These are phyloP conservation scores for Euura lappo DNA, from an alignment of 1,140 invertebrate species.

Conservation along the genomic window DNA sequence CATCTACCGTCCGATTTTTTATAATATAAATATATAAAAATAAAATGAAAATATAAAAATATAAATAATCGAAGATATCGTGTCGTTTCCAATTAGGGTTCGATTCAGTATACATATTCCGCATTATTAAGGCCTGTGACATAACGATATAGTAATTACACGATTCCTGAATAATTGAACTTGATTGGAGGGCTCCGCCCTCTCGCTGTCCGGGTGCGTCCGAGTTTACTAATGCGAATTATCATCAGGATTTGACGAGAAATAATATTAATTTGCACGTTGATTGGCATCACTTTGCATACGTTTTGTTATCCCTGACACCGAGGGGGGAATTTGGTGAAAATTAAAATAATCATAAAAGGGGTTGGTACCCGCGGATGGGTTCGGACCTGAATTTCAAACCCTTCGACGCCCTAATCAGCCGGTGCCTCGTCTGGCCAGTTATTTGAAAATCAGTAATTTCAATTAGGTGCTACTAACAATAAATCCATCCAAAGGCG, in stretches of 20 bases:
- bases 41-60: too few species aligned
- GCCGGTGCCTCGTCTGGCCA: background rate
- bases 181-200: background rate
- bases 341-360: conserved; percentile 1
- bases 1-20: too few species aligned
- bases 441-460: background rate
- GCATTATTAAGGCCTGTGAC: background rate
- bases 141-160: background rate
- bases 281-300: conserved; percentile 7
- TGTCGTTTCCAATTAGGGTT: too few species aligned
- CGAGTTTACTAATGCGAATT: conserved; percentile 2
- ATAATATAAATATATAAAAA: too few species aligned
- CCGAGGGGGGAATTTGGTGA: background rate
- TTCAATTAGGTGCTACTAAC: background rate
- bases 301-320: background rate
- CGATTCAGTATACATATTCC: too few species aligned
- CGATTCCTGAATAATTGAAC: background rate
- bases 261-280: conserved; percentile 5
- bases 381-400: conserved; percentile 1
- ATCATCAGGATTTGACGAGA: conserved; percentile 7
- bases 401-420: background rate
- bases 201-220: background rate
- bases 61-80: too few species aligned
- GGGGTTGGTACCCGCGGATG: background rate
- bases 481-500: too few species aligned